Base-by-base conservation (phyloP, 37 sponge, comb jelly and placozoan species). In the Chondrilla cf. caribensis region DNA sequence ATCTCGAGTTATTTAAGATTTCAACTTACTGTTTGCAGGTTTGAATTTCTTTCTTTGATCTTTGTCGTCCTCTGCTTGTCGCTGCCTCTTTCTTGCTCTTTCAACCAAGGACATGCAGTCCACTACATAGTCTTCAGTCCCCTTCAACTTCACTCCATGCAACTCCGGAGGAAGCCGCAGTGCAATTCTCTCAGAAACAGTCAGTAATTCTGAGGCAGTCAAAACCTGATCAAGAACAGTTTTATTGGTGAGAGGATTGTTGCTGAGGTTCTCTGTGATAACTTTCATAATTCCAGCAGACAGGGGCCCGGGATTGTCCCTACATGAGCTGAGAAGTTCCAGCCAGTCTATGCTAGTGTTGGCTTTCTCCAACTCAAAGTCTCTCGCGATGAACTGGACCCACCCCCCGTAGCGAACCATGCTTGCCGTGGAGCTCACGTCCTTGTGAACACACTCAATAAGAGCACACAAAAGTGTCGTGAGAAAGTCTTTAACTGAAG, bases 71-170 rank as follows among this genome's bases (percentile, higher is more conserved):
- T 67, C 35, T 18, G 11, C 35, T 1, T 67, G 17, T 4, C 1
- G 32, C 68, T 28, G 31, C 35, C 68, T 67, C 32, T 67, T 67
- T 33, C 68, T 8, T 26, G 35, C 68, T 33, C 35, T 67, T 33
- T 67, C 68, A 67, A 67, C 29, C 68, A 67, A n/a, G 68, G 68
- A 67, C 35, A 67, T 67, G 35, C 26, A 28, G 33, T 67, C 68
- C 68, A 33, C 35, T 3, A 67, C 35, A 33, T 31, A 67, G 1
- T 28, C 35, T 26, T 67, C 68, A 7, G 2, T 28, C 1, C 68
- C 68, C 29, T 67, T 33, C 29, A 67, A 8, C 4, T 67, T 67
- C 11, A 29, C 7, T 18, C 29, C 32, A 17, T 7, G 31, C 35
- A 33, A 17, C 35, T 26, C 15, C 2, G 14, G 33, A 28, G 15